Evolutionary conservation across 2,797 vertebrate genomes (phyloP), one percentile per base, ranked within the genome.

Genomic region (Fistularia tabacaria): DNA sequence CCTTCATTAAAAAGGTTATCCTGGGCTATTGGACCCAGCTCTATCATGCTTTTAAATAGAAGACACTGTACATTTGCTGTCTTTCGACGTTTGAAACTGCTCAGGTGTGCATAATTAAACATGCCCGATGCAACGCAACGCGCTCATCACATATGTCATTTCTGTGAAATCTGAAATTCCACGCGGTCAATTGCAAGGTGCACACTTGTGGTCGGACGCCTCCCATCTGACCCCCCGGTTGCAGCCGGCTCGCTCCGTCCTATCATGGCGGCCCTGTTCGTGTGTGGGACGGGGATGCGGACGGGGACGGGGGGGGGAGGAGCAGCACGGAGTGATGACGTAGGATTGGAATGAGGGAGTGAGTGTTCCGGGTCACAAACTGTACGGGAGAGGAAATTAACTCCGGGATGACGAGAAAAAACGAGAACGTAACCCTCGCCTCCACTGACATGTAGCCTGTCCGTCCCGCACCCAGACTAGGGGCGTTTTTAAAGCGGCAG

Each of bases 311-410:
- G 66, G 64, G 75, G 62, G 86, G 92, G 90, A 75, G 89, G 89
- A 77, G 87, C 83, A 39, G 76, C 47, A 36, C 13, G 85, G 81
- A 76, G 50, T 58, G 75, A 67, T 92, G 92, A 93, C 91, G 92
- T 90, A 89, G 85, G 79, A 66, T 66, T 74, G 90, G 90, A 91
- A 91, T 90, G 90, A 91, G 90, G 91, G 90, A 91, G 91, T 89
- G 91, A 86, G 86, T 88, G 91, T 91, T 92, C 90, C 91, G 87
- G 90, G 87, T 91, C 84, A 90, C 76, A 90, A 89, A 90, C 82
- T 88, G 90, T 84, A 90, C 81, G 74, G 86, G 80, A 84, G 84
- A 89, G 87, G 85, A 91, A 86, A 90, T 86, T 85, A 88, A 90
- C 83, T 88, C 70, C 67, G 67, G 83, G 82, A 87, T 69, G 54